Percentiles rank a stretch among this genome's conserved stretches.
phyloP scores from a whole-genome alignment of 2,797 vertebrate species.

The Enteromius viviparus region DNA sequence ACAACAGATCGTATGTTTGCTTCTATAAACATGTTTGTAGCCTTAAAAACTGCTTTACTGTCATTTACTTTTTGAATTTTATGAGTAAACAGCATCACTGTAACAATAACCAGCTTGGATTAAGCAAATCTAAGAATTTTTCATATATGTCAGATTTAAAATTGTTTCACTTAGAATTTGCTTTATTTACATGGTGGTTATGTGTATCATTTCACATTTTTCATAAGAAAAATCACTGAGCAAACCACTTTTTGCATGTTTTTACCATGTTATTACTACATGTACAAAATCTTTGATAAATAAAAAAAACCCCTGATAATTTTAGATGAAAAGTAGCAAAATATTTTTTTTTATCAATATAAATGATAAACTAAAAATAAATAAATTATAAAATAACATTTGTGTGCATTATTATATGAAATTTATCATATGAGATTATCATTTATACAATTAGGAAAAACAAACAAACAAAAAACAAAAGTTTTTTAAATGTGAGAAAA shows the following conservation, averaged over 20 bases:
- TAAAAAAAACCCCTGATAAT: neutral
- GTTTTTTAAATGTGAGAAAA: neutral
- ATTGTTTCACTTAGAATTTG: neutral
- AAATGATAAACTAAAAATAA: neutral
- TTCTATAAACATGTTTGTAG: neutral
- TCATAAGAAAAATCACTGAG: neutral
- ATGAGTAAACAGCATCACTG: neutral
- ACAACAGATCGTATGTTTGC: slow-evolving; percentile 4
- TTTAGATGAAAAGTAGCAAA: no score
- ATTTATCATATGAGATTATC: neutral
- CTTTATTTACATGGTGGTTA: neutral
- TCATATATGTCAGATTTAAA: neutral
- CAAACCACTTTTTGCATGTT: neutral
- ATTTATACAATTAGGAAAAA: neutral
- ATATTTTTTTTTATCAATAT: neutral
- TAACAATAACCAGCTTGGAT: neutral
- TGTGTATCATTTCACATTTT: neutral
- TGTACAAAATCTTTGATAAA: neutral
- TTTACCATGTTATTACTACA: neutral
- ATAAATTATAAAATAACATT: neutral
- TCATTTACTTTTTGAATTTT: neutral
- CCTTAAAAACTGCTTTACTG: neutral
- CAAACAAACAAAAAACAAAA: neutral
- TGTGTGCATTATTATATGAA: neutral
- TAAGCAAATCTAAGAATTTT: neutral